Base-by-base conservation (phyloP, 1,140 invertebrate genomes). In the Cydia pomonella region DNA sequence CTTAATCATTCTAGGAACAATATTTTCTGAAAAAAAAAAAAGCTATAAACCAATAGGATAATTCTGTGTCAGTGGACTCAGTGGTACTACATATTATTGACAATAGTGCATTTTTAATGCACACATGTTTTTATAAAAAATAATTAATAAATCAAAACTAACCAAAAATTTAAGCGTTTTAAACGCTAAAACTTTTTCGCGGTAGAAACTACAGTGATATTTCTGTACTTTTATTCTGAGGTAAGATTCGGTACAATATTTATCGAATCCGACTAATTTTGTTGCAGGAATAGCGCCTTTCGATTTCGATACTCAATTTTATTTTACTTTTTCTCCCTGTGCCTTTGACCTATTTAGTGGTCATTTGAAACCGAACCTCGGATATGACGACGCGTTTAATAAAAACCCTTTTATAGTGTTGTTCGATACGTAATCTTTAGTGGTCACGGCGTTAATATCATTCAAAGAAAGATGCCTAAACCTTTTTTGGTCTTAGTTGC, bases 261-360 rank as follows among this genome's bases (percentile, higher is more conserved):
- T 59, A 59, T 59, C 10, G 53, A 59, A 38, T 7, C 29, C 33
- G 64, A 33, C 64, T 18, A 69, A 69, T 69, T 69, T 69, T 33
- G 64, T 69, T 69, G 64, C 27, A 29, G 1, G 12, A 21, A 69
- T 69, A 69, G 13, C 64, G 64, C 27, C 29, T 33, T 69, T 69
- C 64, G 64, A 10, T 66, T 66, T 29, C 25, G 63, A 27, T 29
- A 27, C 63, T 10, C 29, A n/a, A 10, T 69, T 38, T 33, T 66
- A 33, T 27, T n/a, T 69, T 41, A 25, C 7, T 38, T 38, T 38
- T 38, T 29, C 41, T 2, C 0, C 64, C 29, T 18, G 64, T 33
- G 64, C 64, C 27, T 33, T 69, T 38, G 64, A 69, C 64, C 64
- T 69, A 69, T 69, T 69, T 69, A 69, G 33, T 69, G n/a, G 27